Evolutionary conservation across 2,888 invertebrate species (phyloP), one percentile per base, ranked within the genome.

Genomic region (Dorcus hopei): DNA sequence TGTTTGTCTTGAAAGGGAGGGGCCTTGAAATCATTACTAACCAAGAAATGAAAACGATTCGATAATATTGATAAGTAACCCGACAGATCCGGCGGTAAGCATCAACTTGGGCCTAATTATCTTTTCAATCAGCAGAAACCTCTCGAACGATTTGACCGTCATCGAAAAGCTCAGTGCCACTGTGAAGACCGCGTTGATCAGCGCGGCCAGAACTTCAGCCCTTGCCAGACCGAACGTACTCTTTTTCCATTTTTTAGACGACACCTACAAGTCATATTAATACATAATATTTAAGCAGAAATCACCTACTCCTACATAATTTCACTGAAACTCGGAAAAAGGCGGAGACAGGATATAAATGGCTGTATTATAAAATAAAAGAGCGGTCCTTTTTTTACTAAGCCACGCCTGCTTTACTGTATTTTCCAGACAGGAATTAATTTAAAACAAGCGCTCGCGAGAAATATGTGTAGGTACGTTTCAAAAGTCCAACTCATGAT

Each of bases 141-240:
- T 84, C 80, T 98, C 97, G 72, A 93, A 87, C n/a, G 98, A 95
- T 80, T 99, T 98, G 58, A 99, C 93, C 6, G 97, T 89, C 73
- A 99, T 98, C 68, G 96, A 97, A 81, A 98, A 97, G 82, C 98
- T 99, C 58, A 99, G 82, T 1, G 99, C 97, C 38, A 98, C 91
- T 52, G 99, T 87, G 80, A 99, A 99, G 56, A 99, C 98, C 2
- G 97, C 95, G 79, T 99, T 99, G 19, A 98, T 95, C 59, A 98
- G 82, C 11, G 99, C 98, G 11, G 99, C 99, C 41, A 99, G 80
- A 0, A 99, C 97, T 80, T 99, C 99, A 0, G 99, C 98, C 61
- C 99, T 85, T 2, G 97, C 97, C 98, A 98, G 99, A 9, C 99
- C 99, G 78, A 97, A 99, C 9, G 98, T 99, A 79, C 98, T 99